Evolutionary conservation across 2,797 vertebrate species (phyloP).

Genomic region (Poecilia gillii): DNA sequence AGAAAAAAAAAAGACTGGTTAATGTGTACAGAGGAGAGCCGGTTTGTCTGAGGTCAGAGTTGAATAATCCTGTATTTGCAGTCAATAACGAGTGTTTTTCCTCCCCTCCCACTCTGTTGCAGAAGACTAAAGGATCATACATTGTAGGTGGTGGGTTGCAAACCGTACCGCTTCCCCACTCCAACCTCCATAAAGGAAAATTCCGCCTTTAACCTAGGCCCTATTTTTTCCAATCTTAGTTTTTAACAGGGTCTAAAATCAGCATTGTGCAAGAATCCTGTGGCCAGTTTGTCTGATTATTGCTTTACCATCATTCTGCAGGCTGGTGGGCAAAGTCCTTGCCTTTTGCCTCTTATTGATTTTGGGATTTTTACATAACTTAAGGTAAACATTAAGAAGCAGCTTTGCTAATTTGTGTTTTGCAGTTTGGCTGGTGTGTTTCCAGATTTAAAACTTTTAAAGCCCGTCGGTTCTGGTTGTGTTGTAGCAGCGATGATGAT

Average conservation of each 20-base stretch:
- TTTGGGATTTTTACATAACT: not conserved
- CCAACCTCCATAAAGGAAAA: conserved; percentile 27
- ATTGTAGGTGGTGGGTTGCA: conserved; percentile 81
- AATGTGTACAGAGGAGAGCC: conserved; percentile 12
- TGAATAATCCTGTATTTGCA: conserved; percentile 16
- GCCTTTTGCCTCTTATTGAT: not conserved
- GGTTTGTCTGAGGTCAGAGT: conserved; percentile 22
- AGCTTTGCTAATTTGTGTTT: not conserved
- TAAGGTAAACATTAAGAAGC: not conserved
- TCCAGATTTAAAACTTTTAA: not conserved
- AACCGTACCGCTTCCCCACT: conserved; percentile 49
- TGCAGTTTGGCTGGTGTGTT: not conserved
- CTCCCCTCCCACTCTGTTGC: conserved; percentile 48
- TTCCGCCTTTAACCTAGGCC: conserved; percentile 7
- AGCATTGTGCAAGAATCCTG: not conserved
- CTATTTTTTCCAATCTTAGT: not conserved
- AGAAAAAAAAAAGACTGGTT: conserved; percentile 1
- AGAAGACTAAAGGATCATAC: conserved; percentile 81
- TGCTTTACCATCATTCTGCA: not conserved
- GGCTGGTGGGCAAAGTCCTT: not conserved
- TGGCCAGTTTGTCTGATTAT: not conserved
- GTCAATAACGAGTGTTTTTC: conserved; percentile 49
- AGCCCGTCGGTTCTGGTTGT: not conserved
- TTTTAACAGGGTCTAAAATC: not conserved
- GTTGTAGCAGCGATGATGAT: not conserved